Evolutionary conservation across 2,797 vertebrate species (phyloP), one percentile per base, ranked within the genome.

Genomic region (Hydrocynus forskahlii): DNA sequence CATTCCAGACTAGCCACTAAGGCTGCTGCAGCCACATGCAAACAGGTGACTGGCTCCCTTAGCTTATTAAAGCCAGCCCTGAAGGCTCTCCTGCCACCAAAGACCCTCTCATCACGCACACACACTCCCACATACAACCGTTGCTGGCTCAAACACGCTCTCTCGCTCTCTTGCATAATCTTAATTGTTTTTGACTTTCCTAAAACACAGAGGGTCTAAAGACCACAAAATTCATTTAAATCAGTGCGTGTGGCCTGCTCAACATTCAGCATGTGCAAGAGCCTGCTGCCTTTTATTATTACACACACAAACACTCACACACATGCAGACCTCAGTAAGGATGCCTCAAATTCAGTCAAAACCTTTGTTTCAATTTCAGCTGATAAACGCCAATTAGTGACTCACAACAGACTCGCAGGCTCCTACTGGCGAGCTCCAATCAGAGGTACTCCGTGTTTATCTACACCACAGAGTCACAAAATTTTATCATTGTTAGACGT

Each of bases 51-150:
- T 67, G 69, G 83, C 79, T 85, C 57, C 71, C 14, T 25, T 77
- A 63, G 81, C 82, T 85, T 87, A 88, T 87, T 87, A 87, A 84
- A 91, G 82, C 35, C 79, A 84, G 74, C 78, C 80, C 76, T 80
- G 78, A 35, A 87, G 84, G 80, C 48, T 48, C 78, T 64, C 83
- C 63, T 76, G 82, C 84, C 85, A 82, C 70, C 64, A 80, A 79
- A 86, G 84, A 54, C 25, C 45, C 10, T 48, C 8, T 5, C 45
- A 48, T 59, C 55, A 59, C n/a, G 9, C 55, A 48, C 54, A 19
- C 54, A 57, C 5, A 21, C n/a, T 16, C 14, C 45, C 45, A 50
- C 55, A 59, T n/a, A 59, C 9, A n/a, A 59, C 21, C 5, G n/a
- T n/a, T 59, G n/a, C 55, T 21, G 55, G 55, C 55, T 59, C 19